Conservation (phyloP, 2,113 vertebrate genomes). For the Oreocharis arfaki region DNA sequence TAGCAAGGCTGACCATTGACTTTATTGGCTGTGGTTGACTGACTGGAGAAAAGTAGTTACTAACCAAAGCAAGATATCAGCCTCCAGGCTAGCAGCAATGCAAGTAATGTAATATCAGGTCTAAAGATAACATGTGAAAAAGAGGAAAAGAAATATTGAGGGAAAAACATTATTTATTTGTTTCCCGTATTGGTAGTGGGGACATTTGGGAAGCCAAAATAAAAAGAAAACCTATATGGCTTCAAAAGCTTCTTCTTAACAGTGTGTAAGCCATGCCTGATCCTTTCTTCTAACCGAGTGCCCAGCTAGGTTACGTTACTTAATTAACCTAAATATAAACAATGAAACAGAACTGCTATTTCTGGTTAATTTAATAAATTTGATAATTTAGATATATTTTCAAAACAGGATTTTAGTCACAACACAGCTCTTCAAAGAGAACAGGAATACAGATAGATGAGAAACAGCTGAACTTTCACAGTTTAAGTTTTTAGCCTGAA, state of each 20-base stretch:
- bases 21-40: neutral
- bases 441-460: neutral
- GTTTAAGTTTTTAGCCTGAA: constrained; percentile 2
- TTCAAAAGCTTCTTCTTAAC: neutral
- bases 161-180: neutral
- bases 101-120: neutral
- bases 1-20: neutral
- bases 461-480: neutral
- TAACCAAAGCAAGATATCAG: neutral
- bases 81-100: neutral
- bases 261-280: rapidly evolving
- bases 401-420: neutral
- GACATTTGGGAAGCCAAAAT: neutral
- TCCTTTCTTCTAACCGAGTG: neutral
- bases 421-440: neutral
- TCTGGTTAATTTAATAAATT: neutral
- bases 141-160: neutral
- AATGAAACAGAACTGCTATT: neutral
- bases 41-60: neutral
- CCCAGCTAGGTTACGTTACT: neutral
- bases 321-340: neutral
- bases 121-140: neutral
- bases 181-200: neutral
- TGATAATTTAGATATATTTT: neutral
- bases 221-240: neutral